phyloP scores from a whole-genome alignment of 2,888 invertebrate species.

The Dyspetes luteomarginatus region DNA sequence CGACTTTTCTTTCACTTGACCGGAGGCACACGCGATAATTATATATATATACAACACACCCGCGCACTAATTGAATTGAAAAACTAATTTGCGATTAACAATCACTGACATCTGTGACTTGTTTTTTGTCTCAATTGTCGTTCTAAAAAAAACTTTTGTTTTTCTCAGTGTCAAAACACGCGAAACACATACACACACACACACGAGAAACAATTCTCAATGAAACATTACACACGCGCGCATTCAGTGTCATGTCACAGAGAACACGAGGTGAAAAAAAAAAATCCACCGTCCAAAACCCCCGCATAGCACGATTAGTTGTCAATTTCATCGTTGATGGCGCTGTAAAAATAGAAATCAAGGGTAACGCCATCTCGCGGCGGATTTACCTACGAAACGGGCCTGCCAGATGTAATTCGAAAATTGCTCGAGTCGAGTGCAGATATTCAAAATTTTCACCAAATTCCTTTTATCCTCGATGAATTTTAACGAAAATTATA shows the following conservation, averaged over 20 bases:
- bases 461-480: too few species aligned
- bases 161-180: not conserved
- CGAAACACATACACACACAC: too few species aligned
- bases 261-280: too few species aligned
- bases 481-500: too few species aligned
- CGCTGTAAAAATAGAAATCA: not conserved
- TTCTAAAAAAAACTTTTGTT: not conserved
- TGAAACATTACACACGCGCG: not conserved
- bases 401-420: too few species aligned
- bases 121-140: not conserved
- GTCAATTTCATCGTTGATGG: not conserved
- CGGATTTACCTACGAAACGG: not conserved
- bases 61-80: not conserved
- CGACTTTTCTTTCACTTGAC: not conserved
- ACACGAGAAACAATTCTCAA: not conserved
- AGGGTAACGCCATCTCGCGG: too few species aligned
- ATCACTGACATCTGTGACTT: not conserved
- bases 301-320: constrained; percentile 23
- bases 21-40: not conserved
- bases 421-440: too few species aligned
- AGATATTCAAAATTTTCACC: too few species aligned
- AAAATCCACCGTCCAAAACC: not conserved
- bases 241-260: too few species aligned
- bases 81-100: not conserved
- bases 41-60: not conserved